phyloP scores from a whole-genome alignment of 2,113 vertebrate genomes.

The Sinocyclocheilus anshuiensis region DNA sequence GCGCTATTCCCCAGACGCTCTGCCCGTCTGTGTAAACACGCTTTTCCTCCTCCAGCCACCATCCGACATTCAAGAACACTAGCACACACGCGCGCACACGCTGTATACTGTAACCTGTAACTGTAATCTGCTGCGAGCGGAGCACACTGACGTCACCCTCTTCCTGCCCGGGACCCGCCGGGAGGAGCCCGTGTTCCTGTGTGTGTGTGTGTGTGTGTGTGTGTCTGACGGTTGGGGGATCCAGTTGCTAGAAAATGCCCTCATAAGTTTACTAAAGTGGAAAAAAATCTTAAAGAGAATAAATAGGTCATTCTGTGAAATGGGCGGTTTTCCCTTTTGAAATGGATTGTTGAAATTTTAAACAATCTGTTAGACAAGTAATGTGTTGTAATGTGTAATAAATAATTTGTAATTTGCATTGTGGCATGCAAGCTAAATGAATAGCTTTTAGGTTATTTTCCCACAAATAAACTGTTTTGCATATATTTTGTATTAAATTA shows the following conservation, averaged over 20 bases:
- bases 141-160: slow-evolving; percentile 79
- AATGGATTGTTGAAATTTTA: background rate
- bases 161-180: slow-evolving; percentile 82
- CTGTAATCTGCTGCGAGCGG: slow-evolving; percentile 51
- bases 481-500: too few species aligned
- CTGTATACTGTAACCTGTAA: slow-evolving; percentile 64
- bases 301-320: background rate
- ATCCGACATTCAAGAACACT: slow-evolving; percentile 73
- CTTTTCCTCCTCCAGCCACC: slow-evolving; percentile 84
- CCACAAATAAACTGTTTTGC: background rate
- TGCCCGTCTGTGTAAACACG: slow-evolving; percentile 94
- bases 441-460: background rate
- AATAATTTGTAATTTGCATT: too few species aligned
- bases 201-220: slow-evolving; percentile 5
- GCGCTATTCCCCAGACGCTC: slow-evolving; percentile 90
- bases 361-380: too few species aligned
- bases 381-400: too few species aligned
- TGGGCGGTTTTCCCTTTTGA: background rate
- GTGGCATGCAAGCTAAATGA: too few species aligned
- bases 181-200: slow-evolving; percentile 82
- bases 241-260: background rate
- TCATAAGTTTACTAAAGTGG: background rate
- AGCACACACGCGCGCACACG: slow-evolving; percentile 40
- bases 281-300: background rate
- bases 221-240: background rate